Conservation (phyloP, 2,113 vertebrate genomes). For the Motacilla alba region DNA sequence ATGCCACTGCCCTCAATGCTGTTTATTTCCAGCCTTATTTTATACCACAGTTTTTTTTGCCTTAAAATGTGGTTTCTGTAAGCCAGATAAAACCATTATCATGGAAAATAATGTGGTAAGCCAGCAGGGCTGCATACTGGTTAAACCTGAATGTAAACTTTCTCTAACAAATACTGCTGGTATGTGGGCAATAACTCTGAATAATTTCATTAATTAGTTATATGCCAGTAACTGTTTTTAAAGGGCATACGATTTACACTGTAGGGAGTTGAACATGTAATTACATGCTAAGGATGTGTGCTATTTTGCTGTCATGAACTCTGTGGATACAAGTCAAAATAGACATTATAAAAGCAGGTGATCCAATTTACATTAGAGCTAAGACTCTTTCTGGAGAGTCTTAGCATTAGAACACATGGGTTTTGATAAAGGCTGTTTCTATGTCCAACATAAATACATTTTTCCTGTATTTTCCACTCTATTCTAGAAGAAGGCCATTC, state of each 20-base stretch:
- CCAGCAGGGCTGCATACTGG: background rate
- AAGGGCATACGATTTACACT: background rate
- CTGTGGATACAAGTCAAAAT: background rate
- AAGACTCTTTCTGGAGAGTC: background rate
- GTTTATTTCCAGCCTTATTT: background rate
- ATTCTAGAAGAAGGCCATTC: background rate
- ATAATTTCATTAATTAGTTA: slow-evolving; percentile 45
- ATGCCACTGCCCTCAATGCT: background rate
- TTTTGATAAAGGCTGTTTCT: background rate
- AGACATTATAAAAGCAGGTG: background rate
- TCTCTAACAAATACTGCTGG: background rate
- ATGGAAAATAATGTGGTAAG: background rate
- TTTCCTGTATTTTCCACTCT: background rate
- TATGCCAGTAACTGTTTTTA: slow-evolving; percentile 21
- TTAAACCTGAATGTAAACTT: slow-evolving; percentile 28
- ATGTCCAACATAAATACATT: background rate
- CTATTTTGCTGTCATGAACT: background rate
- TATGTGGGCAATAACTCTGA: background rate
- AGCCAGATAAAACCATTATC: background rate
- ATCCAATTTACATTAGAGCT: background rate
- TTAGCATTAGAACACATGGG: background rate
- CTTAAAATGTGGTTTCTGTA: background rate
- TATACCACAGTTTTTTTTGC: background rate
- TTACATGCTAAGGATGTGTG: background rate
- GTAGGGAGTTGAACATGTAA: background rate